Evolutionary conservation across 2,113 vertebrate genomes (phyloP).

Genomic region (Bothrops jararaca): DNA sequence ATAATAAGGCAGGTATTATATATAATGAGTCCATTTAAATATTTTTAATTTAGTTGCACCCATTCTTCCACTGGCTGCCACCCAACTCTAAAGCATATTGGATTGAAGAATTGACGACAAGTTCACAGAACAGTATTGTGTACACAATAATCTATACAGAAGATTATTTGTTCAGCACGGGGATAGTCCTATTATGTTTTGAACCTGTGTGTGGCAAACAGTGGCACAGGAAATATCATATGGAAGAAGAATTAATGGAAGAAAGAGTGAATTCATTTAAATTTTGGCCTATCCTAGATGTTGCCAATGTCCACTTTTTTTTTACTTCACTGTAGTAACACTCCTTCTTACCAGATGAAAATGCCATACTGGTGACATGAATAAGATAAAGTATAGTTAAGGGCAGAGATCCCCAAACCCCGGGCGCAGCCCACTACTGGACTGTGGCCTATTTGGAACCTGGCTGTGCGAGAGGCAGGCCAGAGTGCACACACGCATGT

Average conservation of each 20-base stretch:
- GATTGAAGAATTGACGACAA: not conserved
- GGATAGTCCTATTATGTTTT: not conserved
- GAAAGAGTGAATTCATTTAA: not conserved
- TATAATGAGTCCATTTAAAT: not conserved
- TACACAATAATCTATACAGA: not conserved
- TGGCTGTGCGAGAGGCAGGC: not conserved
- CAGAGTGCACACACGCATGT: not conserved
- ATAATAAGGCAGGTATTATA: not conserved
- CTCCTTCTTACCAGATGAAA: not conserved
- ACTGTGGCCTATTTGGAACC: not conserved
- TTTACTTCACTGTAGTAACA: not conserved
- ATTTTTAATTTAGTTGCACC: not conserved
- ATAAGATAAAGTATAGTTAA: not conserved
- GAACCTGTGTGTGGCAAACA: not conserved
- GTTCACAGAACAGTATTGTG: not conserved
- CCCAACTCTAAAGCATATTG: not conserved
- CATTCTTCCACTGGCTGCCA: not conserved
- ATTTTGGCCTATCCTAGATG: not conserved
- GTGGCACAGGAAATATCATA: not conserved
- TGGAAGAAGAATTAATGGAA: not conserved
- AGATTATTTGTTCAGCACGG: not conserved
- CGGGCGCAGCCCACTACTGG: not conserved
- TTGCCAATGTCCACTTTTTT: not conserved
- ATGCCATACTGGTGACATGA: not conserved
- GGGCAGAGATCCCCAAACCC: not conserved